Base-by-base conservation (phyloP, 2,797 vertebrate species). In the Spinus pinus region DNA sequence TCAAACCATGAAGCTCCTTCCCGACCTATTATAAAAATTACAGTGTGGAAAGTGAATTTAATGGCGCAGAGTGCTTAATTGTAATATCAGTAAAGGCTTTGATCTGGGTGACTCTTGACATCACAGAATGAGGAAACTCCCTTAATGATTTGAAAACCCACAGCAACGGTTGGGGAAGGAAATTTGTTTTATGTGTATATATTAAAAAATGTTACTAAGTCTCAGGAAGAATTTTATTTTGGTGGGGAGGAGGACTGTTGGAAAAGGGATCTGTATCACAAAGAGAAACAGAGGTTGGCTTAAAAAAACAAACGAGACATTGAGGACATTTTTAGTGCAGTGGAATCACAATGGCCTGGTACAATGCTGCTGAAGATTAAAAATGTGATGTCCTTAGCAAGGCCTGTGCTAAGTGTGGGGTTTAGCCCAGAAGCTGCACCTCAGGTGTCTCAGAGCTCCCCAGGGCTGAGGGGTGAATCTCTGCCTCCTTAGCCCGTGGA, bases 1-100 rank as follows among this genome's bases (percentile, higher is more conserved):
- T 97, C 97, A 97, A 96, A 95, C 96, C 94, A 92, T 97, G 94
- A 96, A 98, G 97, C 98, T 98, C 96, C 97, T 97, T 97, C 98
- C 97, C 94, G 79, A 97, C 97, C 97, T 97, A 98, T 98, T 98
- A 98, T 96, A 98, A 98, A 98, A 98, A 98, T 98, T 98, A 98
- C 97, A 97, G 97, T 97, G 98, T 98, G 98, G 98, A 98, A 98
- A 98, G 98, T 98, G 97, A 98, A 98, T 98, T 96, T 97, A 98
- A 97, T 97, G 94, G 97, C 95, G 94, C 90, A 94, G 95, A 97
- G 96, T 94, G 90, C 95, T 98, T 98, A 97, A 98, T 97, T 98
- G 97, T 98, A 96, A 97, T 98, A 98, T 97, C 98, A 98, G 92
- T 97, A 96, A 97, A 97, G 89, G 96, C 97, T 98, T 97, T 97